phyloP scores from a whole-genome alignment of 2,888 invertebrate genomes.

The Chrysolina americana region DNA sequence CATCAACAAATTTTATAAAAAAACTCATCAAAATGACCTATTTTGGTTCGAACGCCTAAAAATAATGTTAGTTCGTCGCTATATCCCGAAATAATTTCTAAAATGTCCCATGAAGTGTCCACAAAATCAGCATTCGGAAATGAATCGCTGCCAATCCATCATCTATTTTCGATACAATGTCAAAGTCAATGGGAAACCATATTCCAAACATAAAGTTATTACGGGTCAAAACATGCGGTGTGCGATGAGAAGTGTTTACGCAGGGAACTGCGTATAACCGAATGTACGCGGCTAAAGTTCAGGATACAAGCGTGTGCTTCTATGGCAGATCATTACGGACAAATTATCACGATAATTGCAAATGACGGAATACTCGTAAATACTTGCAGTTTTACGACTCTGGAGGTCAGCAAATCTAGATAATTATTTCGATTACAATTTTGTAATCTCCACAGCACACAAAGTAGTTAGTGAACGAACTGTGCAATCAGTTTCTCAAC shows the following conservation, averaged over 20 bases:
- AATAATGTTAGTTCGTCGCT: not conserved
- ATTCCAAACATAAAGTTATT: constrained; percentile 13
- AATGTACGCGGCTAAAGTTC: constrained; percentile 1
- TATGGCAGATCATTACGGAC: constrained; percentile 9
- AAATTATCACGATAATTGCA: constrained; percentile 8
- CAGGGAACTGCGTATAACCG: constrained; percentile 7
- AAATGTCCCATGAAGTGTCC: not conserved
- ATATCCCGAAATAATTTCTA: not conserved
- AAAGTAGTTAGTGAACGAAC: not conserved
- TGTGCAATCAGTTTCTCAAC: not conserved
- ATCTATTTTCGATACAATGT: constrained; percentile 29
- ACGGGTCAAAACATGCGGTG: constrained; percentile 13
- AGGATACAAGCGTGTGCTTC: constrained; percentile 8
- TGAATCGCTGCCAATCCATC: constrained; percentile 8
- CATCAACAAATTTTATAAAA: too few species aligned
- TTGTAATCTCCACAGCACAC: not conserved
- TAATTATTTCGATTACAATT: not conserved
- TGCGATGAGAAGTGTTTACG: not conserved
- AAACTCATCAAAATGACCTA: not conserved
- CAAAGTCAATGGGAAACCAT: constrained; percentile 22
- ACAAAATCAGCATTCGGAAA: constrained; percentile 6
- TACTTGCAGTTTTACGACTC: not conserved
- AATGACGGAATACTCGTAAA: constrained; percentile 10
- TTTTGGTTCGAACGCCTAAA: not conserved
- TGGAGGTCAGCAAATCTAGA: not conserved